Base-by-base conservation (phyloP, 2,888 invertebrate genomes). In the Campopleginae sp. region DNA sequence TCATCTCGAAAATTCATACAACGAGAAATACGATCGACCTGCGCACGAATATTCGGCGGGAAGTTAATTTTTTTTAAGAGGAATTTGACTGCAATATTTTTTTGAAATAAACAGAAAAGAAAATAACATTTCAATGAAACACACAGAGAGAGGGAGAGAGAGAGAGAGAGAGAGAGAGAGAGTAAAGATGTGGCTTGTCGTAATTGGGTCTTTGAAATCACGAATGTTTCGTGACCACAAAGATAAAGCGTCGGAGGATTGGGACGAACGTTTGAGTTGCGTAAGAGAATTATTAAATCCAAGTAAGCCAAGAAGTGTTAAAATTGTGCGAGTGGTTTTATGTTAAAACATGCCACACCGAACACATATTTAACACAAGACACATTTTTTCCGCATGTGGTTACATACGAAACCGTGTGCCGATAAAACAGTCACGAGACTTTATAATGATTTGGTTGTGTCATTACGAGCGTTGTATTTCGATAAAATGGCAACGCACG, bases 401-500 rank as follows among this genome's bases (percentile, higher is more conserved):
- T 19, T 51, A 19, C 19, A 5, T 8, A 70, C 70, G 48, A 8
- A 48, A 31, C 54, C n/a, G n/a, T 72, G 38, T 54, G 23, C 14
- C 38, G 19, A 19, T 68, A 68, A 31, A 44, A 58, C 44, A 61
- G 44, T 63, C 58, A 66, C 58, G 54, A 65, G 54, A 68, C 46
- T 58, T 58, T 48, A 68, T 70, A 75, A 81, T 81, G 48, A 76
- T 75, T n/a, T 68, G 4, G 44, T 1, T 66, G 42, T 72, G 42
- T 80, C 65, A 31, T 61, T 31, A 33, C 38, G 61, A 48, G 51
- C 48, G n/a, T 23, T 48, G n/a, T 75, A 58, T 76, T 76, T 70
- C 75, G 81, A 81, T 81, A 81, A 70, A 81, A 46, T n/a, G 17
- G 17, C 14, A 75, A 76, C 72, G 33, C 54, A 58, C 46, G 33